Conservation (phyloP, 2,113 vertebrate genomes). For the Hylia prasina region DNA sequence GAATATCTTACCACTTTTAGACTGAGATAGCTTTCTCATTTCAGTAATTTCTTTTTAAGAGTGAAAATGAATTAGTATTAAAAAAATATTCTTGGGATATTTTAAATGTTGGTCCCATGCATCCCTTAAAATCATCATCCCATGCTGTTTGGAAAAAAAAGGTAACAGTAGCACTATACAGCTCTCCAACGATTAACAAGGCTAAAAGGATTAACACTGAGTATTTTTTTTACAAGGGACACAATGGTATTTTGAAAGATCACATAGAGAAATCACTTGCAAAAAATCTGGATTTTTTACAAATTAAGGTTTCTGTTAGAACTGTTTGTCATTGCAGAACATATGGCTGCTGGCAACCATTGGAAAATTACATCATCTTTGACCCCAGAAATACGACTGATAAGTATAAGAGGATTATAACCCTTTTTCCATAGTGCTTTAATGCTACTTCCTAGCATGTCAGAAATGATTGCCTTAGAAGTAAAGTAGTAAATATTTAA, state of each 20-base stretch:
- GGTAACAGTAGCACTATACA: not conserved
- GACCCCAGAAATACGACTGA: slow-evolving; percentile 6
- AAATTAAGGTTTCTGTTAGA: not conserved
- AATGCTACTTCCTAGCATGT: slow-evolving; percentile 43
- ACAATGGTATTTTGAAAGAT: slow-evolving; percentile 6
- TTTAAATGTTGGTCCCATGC: not conserved
- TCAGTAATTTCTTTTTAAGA: not conserved
- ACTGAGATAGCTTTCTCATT: not conserved
- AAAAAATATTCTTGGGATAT: not conserved
- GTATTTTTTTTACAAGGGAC: not conserved
- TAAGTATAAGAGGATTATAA: slow-evolving; percentile 57
- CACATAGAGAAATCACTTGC: not conserved
- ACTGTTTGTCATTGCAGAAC: slow-evolving; percentile 15
- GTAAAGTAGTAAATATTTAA: slow-evolving; percentile 50
- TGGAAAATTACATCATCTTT: slow-evolving; percentile 56
- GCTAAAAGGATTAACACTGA: slow-evolving; percentile 32
- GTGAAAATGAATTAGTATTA: not conserved
- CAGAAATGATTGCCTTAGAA: slow-evolving; percentile 53
- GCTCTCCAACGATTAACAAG: not conserved
- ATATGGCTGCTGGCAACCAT: slow-evolving; percentile 5
- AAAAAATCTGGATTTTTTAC: not conserved
- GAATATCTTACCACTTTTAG: not conserved
- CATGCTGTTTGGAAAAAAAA: not conserved
- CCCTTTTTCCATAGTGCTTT: slow-evolving; percentile 27
- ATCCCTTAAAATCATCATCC: not conserved